Evolutionary conservation across 2,797 vertebrate species (phyloP).

Genomic region (Melanogrammus aeglefinus): DNA sequence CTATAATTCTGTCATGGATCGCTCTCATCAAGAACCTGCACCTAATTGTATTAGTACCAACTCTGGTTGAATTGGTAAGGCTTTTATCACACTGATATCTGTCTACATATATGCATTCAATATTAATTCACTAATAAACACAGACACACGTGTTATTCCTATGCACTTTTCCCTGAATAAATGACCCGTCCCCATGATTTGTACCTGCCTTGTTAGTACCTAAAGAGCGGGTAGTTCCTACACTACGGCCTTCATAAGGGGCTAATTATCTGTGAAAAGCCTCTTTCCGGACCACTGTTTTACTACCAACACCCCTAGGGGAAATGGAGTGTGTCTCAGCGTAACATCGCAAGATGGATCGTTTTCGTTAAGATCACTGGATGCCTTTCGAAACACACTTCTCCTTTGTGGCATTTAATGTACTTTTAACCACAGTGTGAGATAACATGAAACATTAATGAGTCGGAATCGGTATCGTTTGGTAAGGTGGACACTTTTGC

Average conservation of each 20-base stretch:
- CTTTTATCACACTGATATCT: background rate
- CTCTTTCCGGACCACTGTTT: slow-evolving; percentile 44
- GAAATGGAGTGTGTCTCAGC: slow-evolving; percentile 7
- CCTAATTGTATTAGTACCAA: too few species aligned
- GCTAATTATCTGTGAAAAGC: slow-evolving; percentile 65
- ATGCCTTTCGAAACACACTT: background rate
- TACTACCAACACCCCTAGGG: slow-evolving; percentile 32
- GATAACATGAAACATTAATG: background rate
- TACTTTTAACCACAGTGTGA: background rate
- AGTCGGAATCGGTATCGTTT: background rate
- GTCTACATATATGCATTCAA: background rate
- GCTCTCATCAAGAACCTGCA: too few species aligned
- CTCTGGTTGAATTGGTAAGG: too few species aligned
- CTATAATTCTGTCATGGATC: too few species aligned
- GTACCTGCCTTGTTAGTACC: slow-evolving; percentile 34
- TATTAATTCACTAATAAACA: background rate
- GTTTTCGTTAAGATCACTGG: background rate
- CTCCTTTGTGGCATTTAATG: background rate
- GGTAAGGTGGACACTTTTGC: background rate
- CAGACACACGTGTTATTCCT: background rate
- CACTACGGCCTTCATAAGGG: slow-evolving; percentile 31
- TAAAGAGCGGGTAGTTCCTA: slow-evolving; percentile 29
- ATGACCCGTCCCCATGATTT: background rate
- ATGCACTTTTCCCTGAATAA: background rate
- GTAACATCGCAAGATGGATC: background rate